phyloP scores from a whole-genome alignment of 2,888 invertebrate genomes.

The Pherbina coryleti region DNA sequence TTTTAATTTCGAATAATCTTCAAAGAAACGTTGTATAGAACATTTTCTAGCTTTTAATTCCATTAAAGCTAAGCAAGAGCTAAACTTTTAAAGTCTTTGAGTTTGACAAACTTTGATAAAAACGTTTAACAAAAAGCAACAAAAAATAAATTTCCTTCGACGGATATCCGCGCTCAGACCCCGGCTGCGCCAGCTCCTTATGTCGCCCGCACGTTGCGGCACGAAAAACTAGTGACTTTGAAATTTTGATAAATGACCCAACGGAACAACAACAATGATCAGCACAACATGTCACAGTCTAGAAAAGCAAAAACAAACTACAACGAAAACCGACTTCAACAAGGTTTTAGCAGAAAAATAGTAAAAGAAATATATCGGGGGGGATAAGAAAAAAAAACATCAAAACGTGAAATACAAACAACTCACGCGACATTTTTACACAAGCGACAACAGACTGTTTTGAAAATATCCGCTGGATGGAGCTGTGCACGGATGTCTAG shows the following conservation, averaged over 20 bases:
- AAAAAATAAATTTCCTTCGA: constrained; percentile 29
- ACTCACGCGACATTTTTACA: constrained; percentile 33
- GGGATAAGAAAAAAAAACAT: not conserved
- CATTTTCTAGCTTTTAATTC: too few relatives aligned
- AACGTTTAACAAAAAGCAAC: too few relatives aligned
- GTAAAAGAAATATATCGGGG: not conserved
- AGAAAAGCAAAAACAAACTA: constrained; percentile 13
- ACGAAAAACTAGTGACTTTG: constrained; percentile 60
- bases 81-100: too few relatives aligned
- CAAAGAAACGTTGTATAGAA: too few relatives aligned
- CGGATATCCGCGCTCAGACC: constrained; percentile 9
- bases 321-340: not conserved
- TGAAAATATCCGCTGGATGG: constrained; percentile 47
- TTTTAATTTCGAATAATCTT: too few relatives aligned
- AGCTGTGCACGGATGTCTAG: constrained; percentile 43
- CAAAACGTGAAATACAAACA: constrained; percentile 27
- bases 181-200: not conserved
- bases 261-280: constrained; percentile 40
- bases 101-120: too few relatives aligned
- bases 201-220: constrained; percentile 55
- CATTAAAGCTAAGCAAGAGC: too few relatives aligned
- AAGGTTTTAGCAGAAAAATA: not conserved
- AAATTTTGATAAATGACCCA: constrained; percentile 65
- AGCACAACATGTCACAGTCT: not conserved
- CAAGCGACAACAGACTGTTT: constrained; percentile 20